phyloP scores from a whole-genome alignment of 2,113 vertebrate genomes.

The Polypterus bichir region DNA sequence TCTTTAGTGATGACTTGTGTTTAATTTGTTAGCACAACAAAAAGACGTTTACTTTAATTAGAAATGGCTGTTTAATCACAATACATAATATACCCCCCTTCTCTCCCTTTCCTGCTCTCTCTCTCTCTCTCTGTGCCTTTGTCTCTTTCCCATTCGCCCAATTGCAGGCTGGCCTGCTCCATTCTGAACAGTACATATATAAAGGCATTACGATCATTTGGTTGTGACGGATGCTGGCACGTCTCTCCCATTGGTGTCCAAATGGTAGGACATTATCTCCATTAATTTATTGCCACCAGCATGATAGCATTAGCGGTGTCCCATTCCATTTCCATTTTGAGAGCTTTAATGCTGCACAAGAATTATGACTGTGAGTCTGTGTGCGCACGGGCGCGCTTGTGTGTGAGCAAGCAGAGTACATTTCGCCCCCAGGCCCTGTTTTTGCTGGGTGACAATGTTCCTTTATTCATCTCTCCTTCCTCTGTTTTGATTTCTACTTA shows the following conservation, averaged over 20 bases:
- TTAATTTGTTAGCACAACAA: no score
- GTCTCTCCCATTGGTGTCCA: constrained; percentile 30
- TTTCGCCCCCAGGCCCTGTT: constrained; percentile 54
- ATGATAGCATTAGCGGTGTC: constrained; percentile 47
- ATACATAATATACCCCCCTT: no score
- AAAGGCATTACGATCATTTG: constrained; percentile 1
- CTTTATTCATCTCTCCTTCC: constrained; percentile 65
- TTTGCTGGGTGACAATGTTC: constrained; percentile 68
- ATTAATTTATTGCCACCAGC: constrained; percentile 50
- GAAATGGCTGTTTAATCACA: no score
- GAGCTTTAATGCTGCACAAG: constrained; percentile 42
- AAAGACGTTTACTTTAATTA: no score
- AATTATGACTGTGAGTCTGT: constrained; percentile 43
- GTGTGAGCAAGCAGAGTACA: constrained; percentile 39
- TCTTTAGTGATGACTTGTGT: no score
- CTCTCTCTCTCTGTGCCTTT: no score
- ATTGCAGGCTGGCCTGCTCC: no score
- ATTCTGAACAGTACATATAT: no score
- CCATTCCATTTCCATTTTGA: constrained; percentile 54
- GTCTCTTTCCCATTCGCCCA: no score
- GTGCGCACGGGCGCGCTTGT: constrained; percentile 12
- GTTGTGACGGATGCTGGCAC: constrained; percentile 23
- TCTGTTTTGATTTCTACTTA: constrained; percentile 94
- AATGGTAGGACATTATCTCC: constrained; percentile 44
- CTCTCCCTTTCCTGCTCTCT: no score